These are phyloP conservation scores for Euura saliciscinereae DNA, from an alignment of 1,140 invertebrate species.

Conservation along the genomic window DNA sequence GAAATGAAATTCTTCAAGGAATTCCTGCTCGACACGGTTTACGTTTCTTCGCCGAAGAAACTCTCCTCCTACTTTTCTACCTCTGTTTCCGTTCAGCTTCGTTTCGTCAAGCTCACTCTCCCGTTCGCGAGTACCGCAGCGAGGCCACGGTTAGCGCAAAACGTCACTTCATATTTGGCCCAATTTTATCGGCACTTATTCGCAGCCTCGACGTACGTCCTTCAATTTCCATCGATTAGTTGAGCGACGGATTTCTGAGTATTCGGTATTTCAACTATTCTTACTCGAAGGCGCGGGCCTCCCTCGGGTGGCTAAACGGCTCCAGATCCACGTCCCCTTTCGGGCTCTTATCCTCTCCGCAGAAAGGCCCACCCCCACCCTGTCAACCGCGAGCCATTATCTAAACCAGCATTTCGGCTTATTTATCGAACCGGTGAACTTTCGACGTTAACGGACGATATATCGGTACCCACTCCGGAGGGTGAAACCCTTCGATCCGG, in stretches of 20 bases:
- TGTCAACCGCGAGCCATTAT: neutral
- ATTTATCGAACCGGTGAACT: constrained; percentile 4
- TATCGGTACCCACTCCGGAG: neutral
- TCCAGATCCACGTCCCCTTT: neutral
- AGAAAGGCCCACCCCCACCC: neutral
- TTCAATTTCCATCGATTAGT: too few relatives aligned
- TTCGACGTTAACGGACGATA: neutral
- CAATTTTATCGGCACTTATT: neutral
- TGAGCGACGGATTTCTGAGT: neutral
- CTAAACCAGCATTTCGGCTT: neutral
- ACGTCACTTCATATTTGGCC: neutral
- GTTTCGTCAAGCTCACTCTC: neutral
- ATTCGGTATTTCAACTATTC: constrained; percentile 1
- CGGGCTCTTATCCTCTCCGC: neutral
- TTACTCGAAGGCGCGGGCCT: neutral
- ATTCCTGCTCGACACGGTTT: neutral
- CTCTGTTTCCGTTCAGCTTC: neutral
- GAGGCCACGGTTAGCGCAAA: neutral
- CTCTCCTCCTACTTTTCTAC: neutral
- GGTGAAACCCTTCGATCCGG: too few relatives aligned
- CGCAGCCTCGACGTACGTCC: neutral
- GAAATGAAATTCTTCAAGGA: neutral
- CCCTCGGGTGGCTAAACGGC: neutral
- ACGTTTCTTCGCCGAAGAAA: neutral
- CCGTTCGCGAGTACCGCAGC: too few relatives aligned